Conservation (phyloP, 2,888 invertebrate species). For the Rhagophthalmus giganteus region DNA sequence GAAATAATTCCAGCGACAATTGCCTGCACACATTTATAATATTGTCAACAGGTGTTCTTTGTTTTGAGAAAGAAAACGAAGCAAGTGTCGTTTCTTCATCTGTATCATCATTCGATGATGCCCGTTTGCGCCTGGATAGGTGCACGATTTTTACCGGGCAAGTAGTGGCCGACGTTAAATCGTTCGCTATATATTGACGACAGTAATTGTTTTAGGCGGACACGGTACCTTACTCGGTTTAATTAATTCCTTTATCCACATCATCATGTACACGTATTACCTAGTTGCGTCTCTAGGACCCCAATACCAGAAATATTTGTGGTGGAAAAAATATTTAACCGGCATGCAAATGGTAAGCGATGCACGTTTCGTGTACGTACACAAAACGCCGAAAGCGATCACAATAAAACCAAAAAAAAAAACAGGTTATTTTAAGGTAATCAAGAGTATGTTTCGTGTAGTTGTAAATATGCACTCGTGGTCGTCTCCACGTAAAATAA, state of each 20-base stretch:
- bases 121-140: conserved; percentile 62
- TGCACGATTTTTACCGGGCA: conserved; percentile 60
- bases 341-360: conserved; percentile 81
- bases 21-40: too few relatives aligned
- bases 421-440: conserved; percentile 1
- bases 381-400: too few relatives aligned
- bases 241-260: conserved; percentile 92
- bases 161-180: conserved; percentile 41
- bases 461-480: background rate
- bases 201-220: conserved; percentile 63
- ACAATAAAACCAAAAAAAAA: background rate
- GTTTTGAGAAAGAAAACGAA: conserved; percentile 69
- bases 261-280: conserved; percentile 93
- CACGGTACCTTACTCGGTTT: conserved; percentile 82
- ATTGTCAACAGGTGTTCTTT: conserved; percentile 59
- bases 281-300: conserved; percentile 88
- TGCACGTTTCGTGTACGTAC: too few relatives aligned
- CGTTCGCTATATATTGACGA: too few relatives aligned
- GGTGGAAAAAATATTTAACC: conserved; percentile 94
- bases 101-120: conserved; percentile 68
- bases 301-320: conserved; percentile 81
- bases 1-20: too few relatives aligned
- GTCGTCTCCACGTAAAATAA: too few relatives aligned
- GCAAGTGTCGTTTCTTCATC: conserved; percentile 68
- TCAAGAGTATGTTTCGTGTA: too few relatives aligned